Conservation (phyloP, 2,888 invertebrate species). For the Polylopha cassiicola region DNA sequence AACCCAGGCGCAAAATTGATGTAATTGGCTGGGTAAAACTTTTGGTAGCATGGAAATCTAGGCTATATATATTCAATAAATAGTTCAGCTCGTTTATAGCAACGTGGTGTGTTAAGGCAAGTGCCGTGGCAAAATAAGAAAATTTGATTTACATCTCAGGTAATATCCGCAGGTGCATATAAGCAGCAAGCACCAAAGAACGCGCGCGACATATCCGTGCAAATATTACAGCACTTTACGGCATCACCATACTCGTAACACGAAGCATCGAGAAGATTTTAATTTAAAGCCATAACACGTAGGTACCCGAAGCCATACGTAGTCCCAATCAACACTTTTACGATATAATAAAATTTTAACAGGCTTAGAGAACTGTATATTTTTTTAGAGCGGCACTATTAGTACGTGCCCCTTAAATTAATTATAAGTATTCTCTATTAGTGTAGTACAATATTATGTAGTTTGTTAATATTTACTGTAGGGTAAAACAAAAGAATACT, state of each 20-base stretch:
- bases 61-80: too few species aligned
- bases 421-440: slow-evolving; percentile 6
- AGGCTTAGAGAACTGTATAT: slow-evolving; percentile 10
- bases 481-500: too few species aligned
- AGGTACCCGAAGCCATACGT: too few species aligned
- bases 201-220: slow-evolving; percentile 32
- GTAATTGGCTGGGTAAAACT: too few species aligned
- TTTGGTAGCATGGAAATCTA: too few species aligned
- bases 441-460: too few species aligned
- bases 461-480: too few species aligned
- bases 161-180: slow-evolving; percentile 68
- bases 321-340: slow-evolving; percentile 38
- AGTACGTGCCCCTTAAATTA: slow-evolving; percentile 1
- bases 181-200: slow-evolving; percentile 39
- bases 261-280: slow-evolving; percentile 38
- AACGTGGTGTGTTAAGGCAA: too few species aligned
- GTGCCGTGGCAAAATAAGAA: slow-evolving; percentile 61
- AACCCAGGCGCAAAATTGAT: too few species aligned
- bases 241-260: slow-evolving; percentile 38
- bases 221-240: slow-evolving; percentile 43
- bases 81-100: too few species aligned
- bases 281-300: slow-evolving; percentile 43
- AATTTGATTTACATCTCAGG: slow-evolving; percentile 61
- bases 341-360: slow-evolving; percentile 33
- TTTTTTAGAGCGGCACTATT: slow-evolving; percentile 2